Evolutionary conservation across 2,113 vertebrate genomes (phyloP).

Genomic region (Ivindomyrus marchei): DNA sequence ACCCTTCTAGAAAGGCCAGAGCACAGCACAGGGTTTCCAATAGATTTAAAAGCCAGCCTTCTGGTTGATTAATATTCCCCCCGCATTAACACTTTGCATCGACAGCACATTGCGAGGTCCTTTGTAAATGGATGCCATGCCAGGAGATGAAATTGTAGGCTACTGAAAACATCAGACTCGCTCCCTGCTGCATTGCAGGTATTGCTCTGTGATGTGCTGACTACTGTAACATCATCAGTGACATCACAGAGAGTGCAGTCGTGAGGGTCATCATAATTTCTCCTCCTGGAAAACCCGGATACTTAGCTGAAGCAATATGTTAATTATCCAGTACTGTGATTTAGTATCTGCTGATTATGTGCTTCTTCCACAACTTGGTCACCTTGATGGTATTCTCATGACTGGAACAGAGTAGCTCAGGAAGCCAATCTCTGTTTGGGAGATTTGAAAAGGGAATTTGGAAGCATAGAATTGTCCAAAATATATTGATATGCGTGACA

Average conservation of each 20-base stretch:
- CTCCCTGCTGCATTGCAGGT: not conserved
- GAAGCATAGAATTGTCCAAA: not conserved
- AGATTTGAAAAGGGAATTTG: not conserved
- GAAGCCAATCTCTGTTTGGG: not conserved
- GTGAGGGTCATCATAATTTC: not conserved
- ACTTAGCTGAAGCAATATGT: not conserved
- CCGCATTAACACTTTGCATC: not conserved
- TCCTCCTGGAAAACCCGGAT: not conserved
- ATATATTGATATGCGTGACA: not conserved
- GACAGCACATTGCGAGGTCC: not conserved
- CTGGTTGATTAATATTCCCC: not conserved
- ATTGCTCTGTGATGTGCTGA: not conserved
- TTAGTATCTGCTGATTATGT: not conserved
- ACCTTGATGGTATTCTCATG: not conserved
- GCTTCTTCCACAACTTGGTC: not conserved
- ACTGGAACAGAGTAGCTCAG: not conserved
- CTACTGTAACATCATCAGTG: too few species aligned
- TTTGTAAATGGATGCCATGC: not conserved
- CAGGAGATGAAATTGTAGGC: not conserved
- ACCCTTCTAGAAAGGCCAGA: not conserved
- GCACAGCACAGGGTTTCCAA: not conserved
- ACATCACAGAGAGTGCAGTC: not conserved
- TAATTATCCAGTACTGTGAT: not conserved
- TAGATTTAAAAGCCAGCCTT: constrained; percentile 2
- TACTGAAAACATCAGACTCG: not conserved